Conservation (phyloP, 2,113 vertebrate species). For the Oryctolagus cuniculus region DNA sequence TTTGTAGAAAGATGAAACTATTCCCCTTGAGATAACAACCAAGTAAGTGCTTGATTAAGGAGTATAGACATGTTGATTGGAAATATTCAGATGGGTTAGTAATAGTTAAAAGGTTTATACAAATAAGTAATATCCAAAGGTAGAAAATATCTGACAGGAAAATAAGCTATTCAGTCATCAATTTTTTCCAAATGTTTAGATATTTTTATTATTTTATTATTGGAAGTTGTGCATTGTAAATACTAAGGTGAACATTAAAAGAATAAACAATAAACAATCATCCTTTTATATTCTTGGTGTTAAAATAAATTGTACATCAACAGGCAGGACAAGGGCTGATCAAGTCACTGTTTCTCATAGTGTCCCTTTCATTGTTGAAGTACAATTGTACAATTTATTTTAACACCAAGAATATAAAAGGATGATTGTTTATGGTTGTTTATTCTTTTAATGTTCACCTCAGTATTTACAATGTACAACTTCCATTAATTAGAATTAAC, state of each 20-base stretch:
- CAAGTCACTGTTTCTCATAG: no score
- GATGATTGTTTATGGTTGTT: neutral
- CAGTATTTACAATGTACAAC: neutral
- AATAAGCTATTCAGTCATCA: neutral
- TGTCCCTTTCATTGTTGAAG: no score
- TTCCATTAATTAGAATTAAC: neutral
- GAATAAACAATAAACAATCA: neutral
- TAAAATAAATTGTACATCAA: no score
- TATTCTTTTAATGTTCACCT: neutral
- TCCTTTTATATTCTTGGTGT: neutral
- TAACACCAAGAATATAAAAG: neutral
- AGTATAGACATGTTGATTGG: neutral
- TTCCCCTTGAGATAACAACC: neutral
- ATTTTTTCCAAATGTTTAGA: neutral
- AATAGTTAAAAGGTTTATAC: neutral
- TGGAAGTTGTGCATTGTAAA: neutral
- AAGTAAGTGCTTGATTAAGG: slow-evolving; percentile 7
- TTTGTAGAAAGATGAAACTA: slow-evolving; percentile 19
- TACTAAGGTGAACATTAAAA: neutral
- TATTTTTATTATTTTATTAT: neutral
- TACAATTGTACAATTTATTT: no score
- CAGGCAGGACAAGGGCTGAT: no score
- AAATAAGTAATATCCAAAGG: neutral
- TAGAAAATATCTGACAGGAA: neutral
- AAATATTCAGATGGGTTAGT: neutral